Evolutionary conservation across 2,797 vertebrate species (phyloP), one percentile per base, ranked within the genome.

Genomic region (Hydrophis major): DNA sequence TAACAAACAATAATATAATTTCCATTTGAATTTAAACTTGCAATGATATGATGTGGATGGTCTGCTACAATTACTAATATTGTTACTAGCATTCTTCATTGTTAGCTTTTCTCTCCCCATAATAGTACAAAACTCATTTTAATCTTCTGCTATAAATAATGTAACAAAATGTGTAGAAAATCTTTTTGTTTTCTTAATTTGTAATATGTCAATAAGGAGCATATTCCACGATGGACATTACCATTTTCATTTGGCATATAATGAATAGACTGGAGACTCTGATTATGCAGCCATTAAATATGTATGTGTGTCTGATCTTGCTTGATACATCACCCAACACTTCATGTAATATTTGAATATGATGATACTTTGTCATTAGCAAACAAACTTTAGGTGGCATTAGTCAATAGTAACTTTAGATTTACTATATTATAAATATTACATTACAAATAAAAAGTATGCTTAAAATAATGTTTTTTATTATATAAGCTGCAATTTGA

Each of bases 401-500:
- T 88, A 37, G 89, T 59, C 78, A 61, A 86, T n/a, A n/a, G 78
- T 4, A 86, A 56, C 47, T 50, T 0, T 22, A 4, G 11, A 16
- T 4, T 10, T 4, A 93, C 32, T 83, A 25, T 69, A 25, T 1
- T 47, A 16, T 88, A 63, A 28, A 50, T 56, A 88, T 28, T 47
- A 27, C 55, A 27, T 53, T 59, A 42, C 16, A 89, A 63, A 86
- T 66, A 13, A 89, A 93, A 69, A 53, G 42, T 37, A 53, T 63
- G 57, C n/a, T 56, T 78, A 87, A 55, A 10, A 53, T 53, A 53
- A 47, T 66, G 11, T 60, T 57, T 74, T 25, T 90, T 92, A 89
- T 89, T 93, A 56, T 91, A 95, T 93, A 96, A 98, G 98, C 94
- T 95, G 57, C 97, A 98, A 42, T 94, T 87, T 1, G 87, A 95